These are phyloP conservation scores for Macaria notata DNA, from an alignment of 2,888 invertebrate genomes.

Conservation along the genomic window DNA sequence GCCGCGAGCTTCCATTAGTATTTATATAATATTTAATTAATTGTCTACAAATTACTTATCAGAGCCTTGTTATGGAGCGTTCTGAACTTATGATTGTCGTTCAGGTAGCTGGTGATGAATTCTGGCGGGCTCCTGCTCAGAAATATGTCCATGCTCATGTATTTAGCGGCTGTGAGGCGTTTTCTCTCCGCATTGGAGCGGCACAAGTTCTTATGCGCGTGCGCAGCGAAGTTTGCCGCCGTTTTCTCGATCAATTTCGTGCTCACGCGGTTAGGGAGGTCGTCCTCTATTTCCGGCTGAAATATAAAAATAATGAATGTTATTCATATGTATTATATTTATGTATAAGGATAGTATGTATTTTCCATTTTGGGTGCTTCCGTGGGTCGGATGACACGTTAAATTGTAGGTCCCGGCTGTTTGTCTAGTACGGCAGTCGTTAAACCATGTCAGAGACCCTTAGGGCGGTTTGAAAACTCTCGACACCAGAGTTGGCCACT, in stretches of 20 bases:
- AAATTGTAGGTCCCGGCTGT: not conserved
- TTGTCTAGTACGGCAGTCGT: not conserved
- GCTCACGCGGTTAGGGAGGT: conserved; percentile 65
- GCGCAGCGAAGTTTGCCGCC: conserved; percentile 66
- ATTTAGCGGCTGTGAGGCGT: conserved; percentile 68
- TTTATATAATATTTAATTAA: too few relatives aligned
- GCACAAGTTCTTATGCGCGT: conserved; percentile 70
- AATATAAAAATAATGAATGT: conserved; percentile 27
- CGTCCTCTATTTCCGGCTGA: conserved; percentile 80
- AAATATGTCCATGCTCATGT: conserved; percentile 84
- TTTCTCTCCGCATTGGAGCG: conserved; percentile 72
- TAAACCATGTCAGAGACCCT: too few relatives aligned
- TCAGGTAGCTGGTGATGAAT: conserved; percentile 85
- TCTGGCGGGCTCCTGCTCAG: conserved; percentile 82
- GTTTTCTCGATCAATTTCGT: conserved; percentile 70
- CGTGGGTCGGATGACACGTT: not conserved
- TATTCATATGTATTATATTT: not conserved
- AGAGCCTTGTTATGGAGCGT: conserved; percentile 79
- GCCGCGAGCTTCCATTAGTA: too few relatives aligned
- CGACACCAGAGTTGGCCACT: too few relatives aligned
- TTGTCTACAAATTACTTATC: conserved; percentile 54
- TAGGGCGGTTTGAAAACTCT: too few relatives aligned
- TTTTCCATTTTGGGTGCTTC: not conserved
- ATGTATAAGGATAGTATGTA: too few relatives aligned
- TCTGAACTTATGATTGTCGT: conserved; percentile 83